Conservation (phyloP, 2,113 vertebrate genomes). For the Pyrgilauda ruficollis region DNA sequence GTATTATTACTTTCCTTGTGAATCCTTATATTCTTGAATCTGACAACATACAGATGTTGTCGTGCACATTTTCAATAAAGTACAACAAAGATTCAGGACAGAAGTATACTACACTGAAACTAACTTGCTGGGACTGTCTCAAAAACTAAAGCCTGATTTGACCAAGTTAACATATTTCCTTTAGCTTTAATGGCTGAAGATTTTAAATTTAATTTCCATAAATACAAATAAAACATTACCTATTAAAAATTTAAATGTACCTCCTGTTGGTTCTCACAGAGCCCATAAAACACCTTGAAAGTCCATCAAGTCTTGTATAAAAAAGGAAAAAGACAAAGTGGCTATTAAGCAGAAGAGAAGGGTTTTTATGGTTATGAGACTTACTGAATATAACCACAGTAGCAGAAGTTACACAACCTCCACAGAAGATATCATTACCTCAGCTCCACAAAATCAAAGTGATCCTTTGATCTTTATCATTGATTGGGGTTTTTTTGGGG, state of each 20-base stretch:
- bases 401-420: not conserved
- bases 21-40: not conserved
- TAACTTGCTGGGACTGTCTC: not conserved
- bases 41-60: not conserved
- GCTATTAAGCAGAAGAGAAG: not conserved
- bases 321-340: not conserved
- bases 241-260: not conserved
- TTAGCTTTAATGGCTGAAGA: not conserved
- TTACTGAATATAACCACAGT: not conserved
- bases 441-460: not conserved
- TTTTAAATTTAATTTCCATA: not conserved
- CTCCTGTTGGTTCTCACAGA: not conserved
- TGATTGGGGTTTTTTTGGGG: accelerated
- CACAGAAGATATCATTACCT: not conserved
- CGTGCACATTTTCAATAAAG: not conserved
- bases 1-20: not conserved
- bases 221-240: not conserved
- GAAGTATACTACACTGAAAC: not conserved
- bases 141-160: not conserved
- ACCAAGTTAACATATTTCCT: not conserved
- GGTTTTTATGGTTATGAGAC: not conserved
- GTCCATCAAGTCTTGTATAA: not conserved
- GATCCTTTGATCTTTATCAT: not conserved
- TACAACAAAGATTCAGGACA: not conserved
- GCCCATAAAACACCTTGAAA: not conserved